Base-by-base conservation (phyloP, 2,113 vertebrate genomes). In the Gracilinanus agilis region DNA sequence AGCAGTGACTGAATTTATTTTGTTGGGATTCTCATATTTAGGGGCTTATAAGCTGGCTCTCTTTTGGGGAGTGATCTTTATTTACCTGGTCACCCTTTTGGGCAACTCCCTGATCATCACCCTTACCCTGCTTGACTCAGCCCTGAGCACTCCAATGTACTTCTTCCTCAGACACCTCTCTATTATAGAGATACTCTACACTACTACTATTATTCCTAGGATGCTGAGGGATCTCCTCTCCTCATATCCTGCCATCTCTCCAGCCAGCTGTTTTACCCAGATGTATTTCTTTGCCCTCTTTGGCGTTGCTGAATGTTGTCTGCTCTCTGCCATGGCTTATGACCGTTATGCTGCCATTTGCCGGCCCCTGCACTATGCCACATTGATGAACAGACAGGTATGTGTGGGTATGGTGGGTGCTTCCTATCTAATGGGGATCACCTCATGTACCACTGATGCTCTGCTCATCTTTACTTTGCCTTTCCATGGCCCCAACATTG, bases 271-370 rank as follows among this genome's bases (percentile, higher is more conserved):
- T 92, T 93, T 44, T 24, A 21, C 92, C 90, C 97, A 97, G 91
- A 98, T 97, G 97, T 97, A 95, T 3, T 5, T 96, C 49, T 97
- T 97, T 92, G 89, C 96, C 13, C 94, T 97, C 55, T 92, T 97
- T 61, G 97, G 97, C 90, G 97, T 95, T 55, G 89, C 97, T 1
- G 97, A 98, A 88, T 97, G 97, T 91, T 97, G 96, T 90, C 90
- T 98, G 61, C 96, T 98, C 88, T 97, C 95, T 0, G 96, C 96
- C 89, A 97, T 97, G 96, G 95, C 96, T 90, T 98, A 97, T 0
- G 97, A 97, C 93, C 92, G 93, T 34, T 97, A 96, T 0, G 93
- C 93, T 0, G 96, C 96, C 96, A 97, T 97, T 91, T 96, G 97
- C 53, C 61, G 29, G 21, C 95, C 97, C 3, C 83, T 98, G 53